phyloP scores from a whole-genome alignment of 2,888 invertebrate genomes.

The Pilophorus perplexus region DNA sequence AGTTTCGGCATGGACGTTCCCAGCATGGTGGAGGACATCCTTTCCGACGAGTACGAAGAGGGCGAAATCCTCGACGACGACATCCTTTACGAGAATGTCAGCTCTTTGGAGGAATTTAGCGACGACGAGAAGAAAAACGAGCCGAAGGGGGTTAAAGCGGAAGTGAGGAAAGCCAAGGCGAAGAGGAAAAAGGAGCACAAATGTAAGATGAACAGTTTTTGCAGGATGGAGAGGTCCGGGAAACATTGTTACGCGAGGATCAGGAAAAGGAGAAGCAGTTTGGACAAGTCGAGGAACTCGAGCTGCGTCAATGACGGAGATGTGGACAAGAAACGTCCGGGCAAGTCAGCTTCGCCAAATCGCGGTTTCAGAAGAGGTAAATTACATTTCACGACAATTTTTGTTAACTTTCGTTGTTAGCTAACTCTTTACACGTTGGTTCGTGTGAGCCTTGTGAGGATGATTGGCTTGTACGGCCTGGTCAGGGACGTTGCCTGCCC shows the following conservation, averaged over 20 bases:
- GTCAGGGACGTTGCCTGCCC: too few relatives aligned
- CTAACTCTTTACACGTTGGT: too few relatives aligned
- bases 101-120: conserved; percentile 49
- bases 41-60: conserved; percentile 45
- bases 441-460: too few relatives aligned
- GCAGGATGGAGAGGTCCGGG: conserved; percentile 44
- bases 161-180: conserved; percentile 22
- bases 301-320: too few relatives aligned
- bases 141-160: not conserved
- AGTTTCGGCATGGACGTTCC: conserved; percentile 25
- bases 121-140: conserved; percentile 3
- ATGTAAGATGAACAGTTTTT: conserved; percentile 43
- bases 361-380: too few relatives aligned
- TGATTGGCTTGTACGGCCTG: too few relatives aligned
- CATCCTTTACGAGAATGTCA: conserved; percentile 43
- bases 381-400: too few relatives aligned
- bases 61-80: conserved; percentile 42
- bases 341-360: too few relatives aligned
- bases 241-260: conserved; percentile 47
- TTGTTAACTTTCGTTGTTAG: too few relatives aligned
- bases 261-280: conserved; percentile 6
- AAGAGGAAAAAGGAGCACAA: conserved; percentile 43
- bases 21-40: conserved; percentile 37
- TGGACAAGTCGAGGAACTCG: too few relatives aligned
- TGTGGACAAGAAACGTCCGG: too few relatives aligned